A percentile compares a stretch with the other conserved stretches of the same genome.
Conservation (phyloP, 2,113 vertebrate genomes). For the Galeopterus variegatus region DNA sequence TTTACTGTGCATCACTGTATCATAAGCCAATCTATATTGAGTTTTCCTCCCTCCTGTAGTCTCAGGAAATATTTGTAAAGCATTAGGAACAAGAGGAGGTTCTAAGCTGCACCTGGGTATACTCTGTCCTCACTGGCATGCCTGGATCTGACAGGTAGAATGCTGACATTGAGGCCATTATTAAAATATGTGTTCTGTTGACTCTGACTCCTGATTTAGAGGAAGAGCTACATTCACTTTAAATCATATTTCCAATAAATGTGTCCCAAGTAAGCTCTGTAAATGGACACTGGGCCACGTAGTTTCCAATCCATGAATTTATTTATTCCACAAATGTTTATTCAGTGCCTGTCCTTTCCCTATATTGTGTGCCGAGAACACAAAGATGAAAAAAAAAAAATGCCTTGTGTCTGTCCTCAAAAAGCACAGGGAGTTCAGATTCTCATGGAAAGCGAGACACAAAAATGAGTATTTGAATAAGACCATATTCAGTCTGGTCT, state of each 20-base stretch:
- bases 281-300: neutral
- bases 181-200: neutral
- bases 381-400: constrained; percentile 35
- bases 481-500: neutral
- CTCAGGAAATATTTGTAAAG: constrained; percentile 44
- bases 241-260: constrained; percentile 24
- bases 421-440: neutral
- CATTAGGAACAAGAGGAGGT: neutral
- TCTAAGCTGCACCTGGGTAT: neutral
- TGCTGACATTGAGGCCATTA: neutral
- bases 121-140: neutral
- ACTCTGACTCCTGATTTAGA: constrained; percentile 27
- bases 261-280: constrained; percentile 4
- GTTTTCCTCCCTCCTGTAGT: neutral
- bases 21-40: neutral
- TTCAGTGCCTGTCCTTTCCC: neutral
- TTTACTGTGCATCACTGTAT: neutral
- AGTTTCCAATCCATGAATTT: neutral
- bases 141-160: neutral
- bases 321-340: constrained; percentile 47
- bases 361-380: neutral
- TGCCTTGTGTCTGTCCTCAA: neutral
- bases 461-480: neutral
- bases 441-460: neutral
- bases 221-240: neutral